phyloP scores from a whole-genome alignment of 2,797 vertebrate species.

The Sebastes steindachneri region DNA sequence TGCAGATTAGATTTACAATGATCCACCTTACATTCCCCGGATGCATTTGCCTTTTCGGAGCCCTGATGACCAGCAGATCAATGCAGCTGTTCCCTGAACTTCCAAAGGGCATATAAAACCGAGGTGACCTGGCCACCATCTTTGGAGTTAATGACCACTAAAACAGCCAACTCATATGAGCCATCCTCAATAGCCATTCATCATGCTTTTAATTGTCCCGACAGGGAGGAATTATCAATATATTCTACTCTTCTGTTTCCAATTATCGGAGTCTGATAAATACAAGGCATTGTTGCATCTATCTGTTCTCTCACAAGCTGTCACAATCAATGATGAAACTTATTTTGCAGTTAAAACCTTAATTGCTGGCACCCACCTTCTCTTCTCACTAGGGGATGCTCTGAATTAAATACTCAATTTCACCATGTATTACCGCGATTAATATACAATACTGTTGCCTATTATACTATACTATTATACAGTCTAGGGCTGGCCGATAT shows the following conservation, averaged over 20 bases:
- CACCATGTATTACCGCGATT: neutral
- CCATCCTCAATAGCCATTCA: neutral
- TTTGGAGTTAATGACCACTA: constrained; percentile 28
- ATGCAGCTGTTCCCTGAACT: constrained; percentile 58
- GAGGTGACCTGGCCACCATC: constrained; percentile 35
- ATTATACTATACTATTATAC: neutral
- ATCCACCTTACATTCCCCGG: constrained; percentile 51
- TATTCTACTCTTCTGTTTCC: neutral
- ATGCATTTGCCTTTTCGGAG: constrained; percentile 45
- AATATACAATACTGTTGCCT: neutral
- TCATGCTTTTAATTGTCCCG: constrained; percentile 13
- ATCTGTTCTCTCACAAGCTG: neutral
- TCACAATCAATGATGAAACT: neutral
- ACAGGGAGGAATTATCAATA: neutral
- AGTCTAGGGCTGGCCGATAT: no score
- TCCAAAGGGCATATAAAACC: constrained; percentile 60
- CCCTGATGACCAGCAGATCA: constrained; percentile 54
- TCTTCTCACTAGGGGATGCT: neutral
- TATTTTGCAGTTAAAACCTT: neutral
- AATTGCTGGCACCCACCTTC: neutral
- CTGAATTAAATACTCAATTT: neutral
- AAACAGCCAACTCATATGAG: constrained; percentile 15
- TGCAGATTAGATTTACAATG: constrained; percentile 70
- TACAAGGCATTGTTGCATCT: neutral
- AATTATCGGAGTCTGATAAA: neutral